A percentile compares a stretch with the other conserved stretches of the same genome.
These are phyloP conservation scores for Euura lappo DNA, from an alignment of 1,140 invertebrate species.

Conservation along the genomic window DNA sequence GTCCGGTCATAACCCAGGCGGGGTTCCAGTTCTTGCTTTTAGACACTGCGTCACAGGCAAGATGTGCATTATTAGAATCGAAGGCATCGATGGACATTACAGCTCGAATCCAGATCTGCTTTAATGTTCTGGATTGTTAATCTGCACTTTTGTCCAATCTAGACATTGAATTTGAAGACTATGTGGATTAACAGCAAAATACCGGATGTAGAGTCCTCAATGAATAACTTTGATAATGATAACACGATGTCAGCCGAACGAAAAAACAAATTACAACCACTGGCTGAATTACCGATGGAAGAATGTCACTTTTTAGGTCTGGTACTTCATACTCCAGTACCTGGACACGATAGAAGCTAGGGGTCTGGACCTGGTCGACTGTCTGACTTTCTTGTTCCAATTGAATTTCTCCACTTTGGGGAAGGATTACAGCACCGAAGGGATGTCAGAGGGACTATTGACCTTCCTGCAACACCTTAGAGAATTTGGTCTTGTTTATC, in stretches of 20 bases:
- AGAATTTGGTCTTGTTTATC: conserved; percentile 97
- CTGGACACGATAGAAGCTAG: conserved; percentile 88
- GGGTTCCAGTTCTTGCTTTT: conserved; percentile 96
- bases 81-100: too few species aligned
- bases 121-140: too few species aligned
- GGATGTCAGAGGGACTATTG: conserved; percentile 86
- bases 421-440: conserved; percentile 96
- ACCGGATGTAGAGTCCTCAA: too few species aligned
- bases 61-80: too few species aligned
- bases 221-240: conserved; percentile 8
- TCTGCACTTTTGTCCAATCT: too few species aligned
- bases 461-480: conserved; percentile 93
- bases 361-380: conserved; percentile 87
- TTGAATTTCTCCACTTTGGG: conserved; percentile 95
- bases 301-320: conserved; percentile 66
- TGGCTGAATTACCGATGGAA: neutral
- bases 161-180: too few species aligned
- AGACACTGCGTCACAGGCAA: conserved; percentile 85
- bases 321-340: conserved; percentile 97
- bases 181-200: too few species aligned
- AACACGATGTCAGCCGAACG: too few species aligned
- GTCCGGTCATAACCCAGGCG: conserved; percentile 86
- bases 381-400: conserved; percentile 93
- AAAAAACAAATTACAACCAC: too few species aligned
- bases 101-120: too few species aligned